Evolutionary conservation across 2,113 vertebrate genomes (phyloP).

Genomic region (Dipodomys stephensi): DNA sequence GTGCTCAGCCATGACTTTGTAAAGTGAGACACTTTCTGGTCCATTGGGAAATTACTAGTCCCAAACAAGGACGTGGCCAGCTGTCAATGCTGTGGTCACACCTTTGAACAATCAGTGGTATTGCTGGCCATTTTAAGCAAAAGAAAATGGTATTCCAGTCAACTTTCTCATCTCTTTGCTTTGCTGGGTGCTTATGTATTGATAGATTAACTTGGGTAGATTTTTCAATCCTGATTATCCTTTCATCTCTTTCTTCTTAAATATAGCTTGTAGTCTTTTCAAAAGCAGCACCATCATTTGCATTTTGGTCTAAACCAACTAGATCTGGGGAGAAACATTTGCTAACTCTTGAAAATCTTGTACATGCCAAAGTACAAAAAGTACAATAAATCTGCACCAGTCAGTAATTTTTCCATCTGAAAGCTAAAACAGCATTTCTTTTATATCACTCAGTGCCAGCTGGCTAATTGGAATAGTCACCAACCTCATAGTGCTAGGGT

Average conservation of each 20-base stretch:
- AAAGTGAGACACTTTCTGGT: conserved; percentile 24
- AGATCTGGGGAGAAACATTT: conserved; percentile 49
- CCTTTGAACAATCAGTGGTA: background rate
- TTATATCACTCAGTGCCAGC: background rate
- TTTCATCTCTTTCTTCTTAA: conserved; percentile 20
- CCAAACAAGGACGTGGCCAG: background rate
- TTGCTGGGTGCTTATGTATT: background rate
- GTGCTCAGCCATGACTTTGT: background rate
- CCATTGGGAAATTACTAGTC: conserved; percentile 8
- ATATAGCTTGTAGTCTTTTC: conserved; percentile 1
- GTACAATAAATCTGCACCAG: conserved; percentile 23
- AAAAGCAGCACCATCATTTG: conserved; percentile 37
- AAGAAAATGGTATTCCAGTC: conserved; percentile 5
- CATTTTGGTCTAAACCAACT: conserved; percentile 54
- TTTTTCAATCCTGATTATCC: conserved; percentile 17
- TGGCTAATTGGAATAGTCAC: background rate
- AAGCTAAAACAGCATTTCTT: conserved; percentile 58
- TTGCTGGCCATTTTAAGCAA: conserved; percentile 13
- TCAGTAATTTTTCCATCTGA: conserved; percentile 55
- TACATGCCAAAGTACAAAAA: conserved; percentile 51
- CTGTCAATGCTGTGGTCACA: background rate
- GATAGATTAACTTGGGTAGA: background rate
- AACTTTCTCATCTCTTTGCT: background rate
- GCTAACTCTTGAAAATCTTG: conserved; percentile 48
- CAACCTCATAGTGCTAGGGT: background rate